phyloP scores from a whole-genome alignment of 2,797 vertebrate genomes.

The Anniella stebbinsi region DNA sequence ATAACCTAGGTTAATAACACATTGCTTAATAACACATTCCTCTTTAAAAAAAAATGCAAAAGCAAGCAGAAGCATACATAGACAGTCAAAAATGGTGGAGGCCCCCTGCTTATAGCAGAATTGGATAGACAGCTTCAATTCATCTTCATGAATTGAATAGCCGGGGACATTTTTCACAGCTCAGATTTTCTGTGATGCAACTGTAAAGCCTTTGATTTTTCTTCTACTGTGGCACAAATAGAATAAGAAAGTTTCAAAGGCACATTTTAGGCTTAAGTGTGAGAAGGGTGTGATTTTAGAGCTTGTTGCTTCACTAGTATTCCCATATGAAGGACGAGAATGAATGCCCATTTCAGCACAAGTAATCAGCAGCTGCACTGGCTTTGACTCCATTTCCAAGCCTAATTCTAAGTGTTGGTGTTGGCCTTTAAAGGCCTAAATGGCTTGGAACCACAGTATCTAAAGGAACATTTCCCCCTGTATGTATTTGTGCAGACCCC shows the following conservation, averaged over 20 bases:
- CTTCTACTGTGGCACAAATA: not conserved
- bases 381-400: no score
- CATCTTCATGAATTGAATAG: not conserved
- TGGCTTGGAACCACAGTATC: no score
- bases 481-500: no score
- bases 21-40: not conserved
- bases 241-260: not conserved
- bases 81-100: conserved; percentile 3
- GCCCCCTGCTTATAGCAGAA: not conserved
- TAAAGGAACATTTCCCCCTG: no score
- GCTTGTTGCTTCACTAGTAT: not conserved
- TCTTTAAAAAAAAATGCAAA: not conserved
- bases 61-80: not conserved
- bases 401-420: no score
- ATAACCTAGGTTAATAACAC: not conserved
- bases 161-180: not conserved
- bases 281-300: not conserved
- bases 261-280: not conserved
- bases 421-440: no score
- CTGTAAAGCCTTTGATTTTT: not conserved
- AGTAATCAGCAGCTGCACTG: no score
- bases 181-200: not conserved
- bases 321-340: not conserved
- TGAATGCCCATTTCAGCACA: not conserved
- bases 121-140: not conserved